phyloP scores from a whole-genome alignment of 1,140 invertebrate genomes.

The Ceratosolen solmsi region DNA sequence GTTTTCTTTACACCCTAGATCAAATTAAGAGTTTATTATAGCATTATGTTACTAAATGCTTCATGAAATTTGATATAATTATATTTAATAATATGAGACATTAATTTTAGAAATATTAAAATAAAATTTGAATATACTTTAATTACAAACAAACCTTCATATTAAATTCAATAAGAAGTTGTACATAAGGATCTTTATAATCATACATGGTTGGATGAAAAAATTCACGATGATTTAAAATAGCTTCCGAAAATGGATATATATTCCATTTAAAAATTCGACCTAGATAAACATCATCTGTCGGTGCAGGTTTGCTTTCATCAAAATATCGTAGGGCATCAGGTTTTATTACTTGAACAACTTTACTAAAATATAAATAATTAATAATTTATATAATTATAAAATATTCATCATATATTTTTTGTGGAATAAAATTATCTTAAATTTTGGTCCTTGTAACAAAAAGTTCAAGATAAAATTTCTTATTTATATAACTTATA shows the following conservation, averaged over 20 bases:
- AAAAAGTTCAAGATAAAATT: too few species aligned
- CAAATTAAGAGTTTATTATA: slow-evolving; percentile 42
- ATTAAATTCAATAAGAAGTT: slow-evolving; percentile 81
- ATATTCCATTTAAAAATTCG: slow-evolving; percentile 77
- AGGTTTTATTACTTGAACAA: slow-evolving; percentile 8
- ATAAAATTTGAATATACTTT: neutral
- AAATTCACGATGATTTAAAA: slow-evolving; percentile 81
- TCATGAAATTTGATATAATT: too few species aligned
- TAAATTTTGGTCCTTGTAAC: too few species aligned
- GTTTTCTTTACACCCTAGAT: slow-evolving; percentile 72
- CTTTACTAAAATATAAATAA: neutral
- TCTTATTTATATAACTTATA: too few species aligned
- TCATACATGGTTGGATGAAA: slow-evolving; percentile 86
- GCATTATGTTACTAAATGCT: too few species aligned
- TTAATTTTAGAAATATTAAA: neutral
- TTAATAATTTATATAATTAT: neutral
- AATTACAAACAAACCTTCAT: slow-evolving; percentile 74
- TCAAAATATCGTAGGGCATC: neutral
- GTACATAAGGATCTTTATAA: slow-evolving; percentile 78
- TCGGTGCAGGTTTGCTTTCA: slow-evolving; percentile 60
- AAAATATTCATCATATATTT: neutral
- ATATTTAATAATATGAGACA: too few species aligned
- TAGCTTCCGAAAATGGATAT: slow-evolving; percentile 82
- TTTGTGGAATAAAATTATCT: too few species aligned
- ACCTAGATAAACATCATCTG: slow-evolving; percentile 80